A percentile compares a stretch with the other conserved stretches of the same genome.
phyloP scores from a whole-genome alignment of 2,888 invertebrate species.

The Dicranocentrus wangi region DNA sequence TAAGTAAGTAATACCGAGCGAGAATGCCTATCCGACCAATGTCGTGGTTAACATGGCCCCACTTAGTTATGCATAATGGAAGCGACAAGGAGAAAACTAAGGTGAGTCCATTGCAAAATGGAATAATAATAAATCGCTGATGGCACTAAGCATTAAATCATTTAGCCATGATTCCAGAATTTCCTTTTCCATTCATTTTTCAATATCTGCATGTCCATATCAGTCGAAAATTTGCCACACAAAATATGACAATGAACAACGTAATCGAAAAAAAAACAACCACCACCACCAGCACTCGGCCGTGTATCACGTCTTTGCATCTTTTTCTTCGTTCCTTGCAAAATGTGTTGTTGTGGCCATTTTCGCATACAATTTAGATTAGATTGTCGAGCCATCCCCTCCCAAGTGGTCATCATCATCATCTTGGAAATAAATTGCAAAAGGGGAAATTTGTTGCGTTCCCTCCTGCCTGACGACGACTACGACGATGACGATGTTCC shows the following conservation, averaged over 20 bases:
- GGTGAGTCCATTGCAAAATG: slow-evolving; percentile 48
- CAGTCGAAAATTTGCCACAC: slow-evolving; percentile 41
- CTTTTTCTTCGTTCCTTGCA: too few species aligned
- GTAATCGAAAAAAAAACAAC: neutral
- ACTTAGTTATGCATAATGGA: too few species aligned
- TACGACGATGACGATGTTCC: too few species aligned
- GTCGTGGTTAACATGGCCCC: too few species aligned
- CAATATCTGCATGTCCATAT: slow-evolving; percentile 56
- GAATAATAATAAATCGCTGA: slow-evolving; percentile 58
- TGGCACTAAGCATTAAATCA: slow-evolving; percentile 61
- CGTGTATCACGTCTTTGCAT: too few species aligned
- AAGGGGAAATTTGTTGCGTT: too few species aligned
- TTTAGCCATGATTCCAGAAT: slow-evolving; percentile 54
- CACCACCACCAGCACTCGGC: too few species aligned
- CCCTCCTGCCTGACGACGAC: too few species aligned
- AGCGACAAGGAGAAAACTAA: slow-evolving; percentile 12
- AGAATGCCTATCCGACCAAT: too few species aligned
- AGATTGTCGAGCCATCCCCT: neutral
- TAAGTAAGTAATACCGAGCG: too few species aligned
- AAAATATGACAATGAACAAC: slow-evolving; percentile 38
- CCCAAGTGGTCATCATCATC: too few species aligned
- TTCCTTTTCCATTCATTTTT: slow-evolving; percentile 54
- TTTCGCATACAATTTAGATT: neutral
- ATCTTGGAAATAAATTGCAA: neutral
- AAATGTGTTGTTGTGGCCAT: too few species aligned